A percentile compares a stretch with the other conserved stretches of the same genome.
These are phyloP conservation scores for Macrobrachium nipponense DNA, from an alignment of 1,140 invertebrate genomes.

Conservation along the genomic window DNA sequence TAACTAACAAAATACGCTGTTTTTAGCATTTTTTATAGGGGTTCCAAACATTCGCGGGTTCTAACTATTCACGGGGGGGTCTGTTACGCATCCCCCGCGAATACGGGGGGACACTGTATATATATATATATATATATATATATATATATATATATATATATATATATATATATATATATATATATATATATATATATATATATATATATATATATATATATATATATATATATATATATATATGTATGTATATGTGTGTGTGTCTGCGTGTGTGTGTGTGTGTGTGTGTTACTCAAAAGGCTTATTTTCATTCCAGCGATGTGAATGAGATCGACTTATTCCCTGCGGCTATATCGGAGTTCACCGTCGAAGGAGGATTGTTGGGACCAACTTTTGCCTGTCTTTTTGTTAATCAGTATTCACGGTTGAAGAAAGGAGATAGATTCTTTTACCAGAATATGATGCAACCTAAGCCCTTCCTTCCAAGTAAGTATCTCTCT, in stretches of 20 bases:
- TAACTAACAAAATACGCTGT: too few relatives aligned
- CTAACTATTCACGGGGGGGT: too few relatives aligned
- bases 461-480: not conserved
- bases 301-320: not conserved
- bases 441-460: not conserved
- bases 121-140: too few relatives aligned
- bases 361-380: not conserved
- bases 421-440: not conserved
- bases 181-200: too few relatives aligned
- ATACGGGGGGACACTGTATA: too few relatives aligned
- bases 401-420: not conserved
- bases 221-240: not conserved
- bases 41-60: too few relatives aligned
- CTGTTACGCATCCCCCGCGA: too few relatives aligned
- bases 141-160: too few relatives aligned
- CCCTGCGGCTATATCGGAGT: not conserved
- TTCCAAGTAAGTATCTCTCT: too few relatives aligned
- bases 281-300: not conserved
- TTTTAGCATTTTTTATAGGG: too few relatives aligned
- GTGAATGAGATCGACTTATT: slow-evolving; percentile 20
- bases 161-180: too few relatives aligned
- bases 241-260: not conserved
- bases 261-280: not conserved
- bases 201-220: too few relatives aligned
- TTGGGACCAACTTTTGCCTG: not conserved